These are phyloP conservation scores for Erythrocercus mccallii DNA, from an alignment of 2,113 vertebrate genomes.

Conservation along the genomic window DNA sequence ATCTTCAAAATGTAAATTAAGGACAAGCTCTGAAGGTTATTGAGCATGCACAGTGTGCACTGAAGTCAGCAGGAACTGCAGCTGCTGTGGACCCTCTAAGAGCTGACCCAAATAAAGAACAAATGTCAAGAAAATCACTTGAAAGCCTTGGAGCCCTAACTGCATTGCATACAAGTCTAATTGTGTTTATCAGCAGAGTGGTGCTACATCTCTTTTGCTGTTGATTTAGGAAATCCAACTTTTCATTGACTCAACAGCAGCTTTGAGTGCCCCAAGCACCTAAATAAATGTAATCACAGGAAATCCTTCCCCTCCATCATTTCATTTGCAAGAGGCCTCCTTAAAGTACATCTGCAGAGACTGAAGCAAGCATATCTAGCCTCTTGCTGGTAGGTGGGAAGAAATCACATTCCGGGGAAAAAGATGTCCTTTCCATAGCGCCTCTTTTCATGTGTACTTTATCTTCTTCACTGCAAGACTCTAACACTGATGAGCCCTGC, in stretches of 20 bases:
- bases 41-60: neutral
- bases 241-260: conserved; percentile 28
- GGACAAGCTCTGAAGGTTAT: neutral
- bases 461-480: conserved; percentile 29
- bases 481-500: conserved; percentile 1
- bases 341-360: neutral
- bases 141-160: neutral
- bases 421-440: neutral
- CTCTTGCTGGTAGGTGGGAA: neutral
- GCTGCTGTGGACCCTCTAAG: neutral
- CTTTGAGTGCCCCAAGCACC: neutral
- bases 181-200: conserved; percentile 19
- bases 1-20: neutral
- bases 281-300: conserved; percentile 28
- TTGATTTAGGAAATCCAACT: conserved; percentile 3
- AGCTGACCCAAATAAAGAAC: neutral
- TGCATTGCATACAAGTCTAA: conserved; percentile 2
- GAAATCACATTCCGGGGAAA: neutral
- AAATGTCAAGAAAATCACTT: neutral
- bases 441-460: neutral
- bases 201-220: neutral
- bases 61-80: neutral
- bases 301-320: conserved; percentile 13
- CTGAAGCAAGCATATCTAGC: neutral
- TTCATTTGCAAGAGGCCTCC: neutral